Base-by-base conservation (phyloP, 2,113 vertebrate genomes). In the Baryphthengus martii region DNA sequence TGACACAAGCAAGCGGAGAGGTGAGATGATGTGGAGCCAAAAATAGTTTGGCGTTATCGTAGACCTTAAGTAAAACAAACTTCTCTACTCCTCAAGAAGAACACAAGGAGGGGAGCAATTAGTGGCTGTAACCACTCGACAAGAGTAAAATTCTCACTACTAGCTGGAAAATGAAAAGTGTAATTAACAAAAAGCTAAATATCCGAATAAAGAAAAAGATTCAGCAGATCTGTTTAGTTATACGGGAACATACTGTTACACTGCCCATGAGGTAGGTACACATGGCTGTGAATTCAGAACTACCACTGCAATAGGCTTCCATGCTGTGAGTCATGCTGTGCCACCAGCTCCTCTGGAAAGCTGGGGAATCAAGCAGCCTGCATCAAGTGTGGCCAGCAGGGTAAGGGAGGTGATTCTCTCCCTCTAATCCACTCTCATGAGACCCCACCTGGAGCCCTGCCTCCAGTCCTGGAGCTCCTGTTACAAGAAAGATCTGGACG, bases 21-120 rank as follows among this genome's bases (percentile, higher is more conserved):
- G 94, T 93, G 95, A 90, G 80, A 76, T 94, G 88, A 96, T 92
- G 66, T 78, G 83, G 68, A 97, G 92, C 71, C 95, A 92, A 94
- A 96, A 96, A 49, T 50, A 96, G 63, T 94, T 85, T 94, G 89
- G 71, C 66, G 75, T 90, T 73, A 75, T 85, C 89, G 25, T 52
- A 65, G 39, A 82, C 52, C 74, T 70, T 56, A 89, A 85, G 71
- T 71, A 73, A 97, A 95, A 86, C 59, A 91, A 95, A 68, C 6
- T 2, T 90, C 13, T 59, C 66, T 56, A 42, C 19, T 88, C 55
- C 55, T 90, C 7, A 6, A 56, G 55, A 61, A 94, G 33, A 95
- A 25, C 39, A 58, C 33, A 33, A 81, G 59, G 62, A 92, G 26
- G 50, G 88, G 85, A 97, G 44, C 31, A 92, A 66, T 62, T 85